Evolutionary conservation across 1,140 invertebrate genomes (phyloP).

Genomic region (Battus philenor): DNA sequence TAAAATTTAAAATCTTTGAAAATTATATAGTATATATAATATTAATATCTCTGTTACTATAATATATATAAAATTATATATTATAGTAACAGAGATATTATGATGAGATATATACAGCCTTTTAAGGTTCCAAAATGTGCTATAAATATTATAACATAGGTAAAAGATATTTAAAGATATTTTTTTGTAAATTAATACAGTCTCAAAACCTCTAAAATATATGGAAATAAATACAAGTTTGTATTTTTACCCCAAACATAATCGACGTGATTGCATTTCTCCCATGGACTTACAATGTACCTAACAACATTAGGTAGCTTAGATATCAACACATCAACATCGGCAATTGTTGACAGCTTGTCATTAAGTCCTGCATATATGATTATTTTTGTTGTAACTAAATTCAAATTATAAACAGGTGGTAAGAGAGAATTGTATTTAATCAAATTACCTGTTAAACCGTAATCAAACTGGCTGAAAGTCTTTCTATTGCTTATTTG

Average conservation of each 20-base stretch:
- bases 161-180: too few relatives aligned
- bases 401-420: constrained; percentile 5
- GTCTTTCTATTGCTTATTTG: constrained; percentile 5
- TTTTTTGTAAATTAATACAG: constrained; percentile 10
- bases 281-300: constrained; percentile 6
- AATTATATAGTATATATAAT: too few relatives aligned
- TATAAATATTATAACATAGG: too few relatives aligned
- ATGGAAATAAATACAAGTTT: constrained; percentile 9
- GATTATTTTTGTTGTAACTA: constrained; percentile 8
- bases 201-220: constrained; percentile 12
- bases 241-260: constrained; percentile 1
- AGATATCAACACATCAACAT: constrained; percentile 3
- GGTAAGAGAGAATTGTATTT: constrained; percentile 5
- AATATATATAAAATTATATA: too few relatives aligned
- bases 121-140: background rate
- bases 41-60: too few relatives aligned
- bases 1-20: background rate
- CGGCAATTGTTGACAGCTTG: background rate
- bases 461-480: constrained; percentile 13
- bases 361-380: constrained; percentile 7
- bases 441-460: constrained; percentile 1
- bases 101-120: too few relatives aligned
- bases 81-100: too few relatives aligned
- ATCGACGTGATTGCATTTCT: constrained; percentile 9
- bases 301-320: constrained; percentile 6